Conservation (phyloP, 2,888 invertebrate genomes). For the Microctonus aethiopoides region DNA sequence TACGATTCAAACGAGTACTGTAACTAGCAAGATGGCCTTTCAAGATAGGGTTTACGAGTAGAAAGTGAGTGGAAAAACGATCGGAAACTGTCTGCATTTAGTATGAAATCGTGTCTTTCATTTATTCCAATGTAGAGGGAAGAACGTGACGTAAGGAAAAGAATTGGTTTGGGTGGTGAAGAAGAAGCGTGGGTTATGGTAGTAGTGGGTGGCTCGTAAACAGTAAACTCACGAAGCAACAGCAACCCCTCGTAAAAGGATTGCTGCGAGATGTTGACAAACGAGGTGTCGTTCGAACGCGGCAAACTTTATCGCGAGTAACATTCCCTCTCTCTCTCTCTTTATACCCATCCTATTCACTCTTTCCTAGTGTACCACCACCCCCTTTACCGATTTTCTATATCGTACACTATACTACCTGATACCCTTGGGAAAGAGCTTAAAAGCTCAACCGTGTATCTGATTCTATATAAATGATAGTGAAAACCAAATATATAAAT, state of each 20-base stretch:
- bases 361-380: neutral
- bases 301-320: conserved; percentile 34
- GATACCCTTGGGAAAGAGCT: neutral
- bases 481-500: neutral
- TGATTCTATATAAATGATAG: conserved; percentile 12
- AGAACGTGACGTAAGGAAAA: neutral
- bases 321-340: conserved; percentile 7
- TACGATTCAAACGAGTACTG: conserved; percentile 3
- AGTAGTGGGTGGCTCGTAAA: conserved; percentile 10
- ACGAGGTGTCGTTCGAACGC: conserved; percentile 37
- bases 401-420: neutral
- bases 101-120: neutral
- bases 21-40: neutral
- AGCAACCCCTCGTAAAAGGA: conserved; percentile 32
- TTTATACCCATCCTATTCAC: neutral
- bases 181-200: neutral
- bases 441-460: conserved; percentile 16
- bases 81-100: neutral
- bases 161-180: neutral
- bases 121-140: neutral
- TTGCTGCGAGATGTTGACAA: conserved; percentile 33
- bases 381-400: neutral
- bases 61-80: neutral
- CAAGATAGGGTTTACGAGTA: neutral
- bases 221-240: conserved; percentile 23